phyloP scores from a whole-genome alignment of 2,797 vertebrate genomes.

The Peromyscus aztecus region DNA sequence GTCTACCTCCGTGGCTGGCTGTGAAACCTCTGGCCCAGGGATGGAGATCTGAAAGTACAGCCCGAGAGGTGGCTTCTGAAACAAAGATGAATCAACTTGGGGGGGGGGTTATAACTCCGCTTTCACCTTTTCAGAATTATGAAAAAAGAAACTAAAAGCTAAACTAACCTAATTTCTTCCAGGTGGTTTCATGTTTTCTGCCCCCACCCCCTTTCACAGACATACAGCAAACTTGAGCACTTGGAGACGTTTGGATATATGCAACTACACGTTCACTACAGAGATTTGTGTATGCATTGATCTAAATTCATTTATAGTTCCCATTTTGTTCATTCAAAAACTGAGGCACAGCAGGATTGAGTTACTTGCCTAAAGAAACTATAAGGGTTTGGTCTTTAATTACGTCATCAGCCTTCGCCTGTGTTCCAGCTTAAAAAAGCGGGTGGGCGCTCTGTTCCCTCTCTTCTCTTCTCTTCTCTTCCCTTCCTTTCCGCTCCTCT shows the following conservation, averaged over 20 bases:
- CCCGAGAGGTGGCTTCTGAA: slow-evolving; percentile 67
- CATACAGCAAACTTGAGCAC: not conserved
- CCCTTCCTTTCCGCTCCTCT: too few relatives aligned
- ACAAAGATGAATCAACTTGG: slow-evolving; percentile 22
- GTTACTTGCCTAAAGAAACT: not conserved
- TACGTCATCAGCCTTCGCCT: too few relatives aligned
- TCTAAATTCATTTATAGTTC: not conserved
- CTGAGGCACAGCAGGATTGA: not conserved
- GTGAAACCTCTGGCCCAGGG: slow-evolving; percentile 43
- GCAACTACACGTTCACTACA: not conserved
- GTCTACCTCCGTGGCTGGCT: slow-evolving; percentile 49
- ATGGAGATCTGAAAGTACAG: slow-evolving; percentile 65
- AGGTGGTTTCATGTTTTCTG: not conserved
- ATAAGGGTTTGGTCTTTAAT: too few relatives aligned
- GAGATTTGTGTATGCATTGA: not conserved
- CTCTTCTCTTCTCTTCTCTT: too few relatives aligned
- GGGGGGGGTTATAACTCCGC: slow-evolving; percentile 43
- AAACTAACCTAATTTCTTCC: slow-evolving; percentile 66
- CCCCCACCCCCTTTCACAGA: not conserved
- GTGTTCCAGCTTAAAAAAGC: too few relatives aligned
- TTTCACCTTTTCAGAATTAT: slow-evolving; percentile 82
- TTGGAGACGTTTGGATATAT: not conserved
- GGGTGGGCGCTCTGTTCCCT: too few relatives aligned
- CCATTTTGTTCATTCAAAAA: not conserved
- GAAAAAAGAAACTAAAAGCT: slow-evolving; percentile 49